Base-by-base conservation (phyloP, 2,888 invertebrate species). In the Calliopum simillimum region DNA sequence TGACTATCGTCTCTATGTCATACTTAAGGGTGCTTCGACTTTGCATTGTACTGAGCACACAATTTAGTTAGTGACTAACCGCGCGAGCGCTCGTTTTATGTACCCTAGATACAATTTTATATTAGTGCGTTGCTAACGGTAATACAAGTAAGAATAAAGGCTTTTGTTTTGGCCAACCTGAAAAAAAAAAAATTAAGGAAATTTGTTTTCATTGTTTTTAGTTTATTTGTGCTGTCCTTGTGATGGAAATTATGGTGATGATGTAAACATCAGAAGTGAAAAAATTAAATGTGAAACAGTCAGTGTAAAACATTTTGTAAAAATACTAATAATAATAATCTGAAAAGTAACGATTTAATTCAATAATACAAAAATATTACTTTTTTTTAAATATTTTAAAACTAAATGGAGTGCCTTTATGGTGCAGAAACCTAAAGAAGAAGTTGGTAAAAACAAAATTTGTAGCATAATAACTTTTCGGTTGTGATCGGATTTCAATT, bases 51-150 rank as follows among this genome's bases (percentile, higher is more conserved):
- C 33, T 6, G 25, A 8, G 41, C n/a, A 8, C 25, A n/a, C 23
- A 6, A 33, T 49, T 23, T 23, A 49, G 46, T 62, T 25, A 62
- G 62, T 46, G 23, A 46, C 63, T 63, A 63, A 25, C 63, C n/a
- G 41, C 33, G 33, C 63, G 47, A 46, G 46, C 46, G 21, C 61
- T 61, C 2, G 23, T 13, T 46, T 61, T 23, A 14, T 44, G 23
- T 46, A 61, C 14, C 46, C 19, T 61, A 43, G 61, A 46, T 49
- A 63, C 62, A 49, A 21, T 33, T 5, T 33, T 33, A 4, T 8
- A 33, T 33, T 21, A n/a, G 13, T 3, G 19, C 25, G 63, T 63
- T 49, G 47, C 49, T 25, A 63, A 12, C 13, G 25, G 56, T 47
- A 47, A 33, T 33, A 14, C 44, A 11, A n/a, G 56, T 12, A 13